A percentile compares a stretch with the other conserved stretches of the same genome.
Evolutionary conservation across 2,888 invertebrate species (phyloP).

Genomic region (Holacanthella duospinosa): DNA sequence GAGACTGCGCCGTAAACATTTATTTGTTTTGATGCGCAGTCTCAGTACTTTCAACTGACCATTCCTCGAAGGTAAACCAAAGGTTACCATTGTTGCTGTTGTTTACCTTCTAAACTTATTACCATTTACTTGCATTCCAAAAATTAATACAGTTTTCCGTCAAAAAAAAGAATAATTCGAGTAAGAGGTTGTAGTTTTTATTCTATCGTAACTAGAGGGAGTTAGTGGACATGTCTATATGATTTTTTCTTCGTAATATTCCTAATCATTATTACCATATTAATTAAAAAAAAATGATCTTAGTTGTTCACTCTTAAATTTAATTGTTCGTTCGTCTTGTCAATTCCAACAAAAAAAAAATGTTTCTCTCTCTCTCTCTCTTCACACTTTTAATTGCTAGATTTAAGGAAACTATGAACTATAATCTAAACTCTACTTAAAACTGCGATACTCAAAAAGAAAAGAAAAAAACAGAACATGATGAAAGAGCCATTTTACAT

Average conservation of each 20-base stretch:
- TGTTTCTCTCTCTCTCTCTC: neutral
- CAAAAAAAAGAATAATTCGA: too few relatives aligned
- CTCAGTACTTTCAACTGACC: neutral
- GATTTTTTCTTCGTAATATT: too few relatives aligned
- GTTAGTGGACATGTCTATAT: too few relatives aligned
- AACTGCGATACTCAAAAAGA: conserved; percentile 14
- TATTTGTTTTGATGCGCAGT: neutral
- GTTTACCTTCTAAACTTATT: neutral
- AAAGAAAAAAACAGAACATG: too few relatives aligned
- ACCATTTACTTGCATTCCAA: neutral
- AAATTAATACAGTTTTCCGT: too few relatives aligned
- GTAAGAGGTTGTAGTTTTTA: too few relatives aligned
- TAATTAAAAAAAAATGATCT: too few relatives aligned
- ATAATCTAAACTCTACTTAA: conserved; percentile 1
- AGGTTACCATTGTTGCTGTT: neutral
- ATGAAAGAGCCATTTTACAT: conserved; percentile 19
- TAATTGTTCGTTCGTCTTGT: neutral
- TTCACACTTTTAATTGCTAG: neutral
- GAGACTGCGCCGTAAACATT: neutral
- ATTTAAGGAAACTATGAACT: neutral
- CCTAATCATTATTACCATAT: too few relatives aligned
- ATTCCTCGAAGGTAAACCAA: neutral
- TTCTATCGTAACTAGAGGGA: too few relatives aligned
- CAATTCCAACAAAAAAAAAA: neutral
- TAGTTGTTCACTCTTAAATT: neutral